These are phyloP conservation scores for Eretmochelys imbricata DNA, from an alignment of 2,113 vertebrate species.

Conservation along the genomic window DNA sequence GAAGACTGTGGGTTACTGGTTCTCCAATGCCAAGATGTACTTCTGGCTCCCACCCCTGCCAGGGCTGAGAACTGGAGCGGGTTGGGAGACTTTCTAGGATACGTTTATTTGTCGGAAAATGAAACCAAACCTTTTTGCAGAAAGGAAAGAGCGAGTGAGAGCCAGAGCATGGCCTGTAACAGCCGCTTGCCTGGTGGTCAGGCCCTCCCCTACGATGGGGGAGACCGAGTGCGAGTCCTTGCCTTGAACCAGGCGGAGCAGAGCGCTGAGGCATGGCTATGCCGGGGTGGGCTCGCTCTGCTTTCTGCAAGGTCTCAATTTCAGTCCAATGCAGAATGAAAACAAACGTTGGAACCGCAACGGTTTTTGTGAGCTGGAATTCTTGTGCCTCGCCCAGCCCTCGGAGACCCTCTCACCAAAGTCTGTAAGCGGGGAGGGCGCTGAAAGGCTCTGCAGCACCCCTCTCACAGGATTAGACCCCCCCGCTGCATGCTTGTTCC, in stretches of 20 bases:
- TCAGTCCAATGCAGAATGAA: background rate
- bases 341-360: background rate
- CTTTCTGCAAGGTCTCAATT: no score
- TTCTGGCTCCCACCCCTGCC: no score
- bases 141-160: background rate
- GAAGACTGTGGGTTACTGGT: background rate
- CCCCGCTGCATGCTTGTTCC: background rate
- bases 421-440: background rate
- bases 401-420: background rate
- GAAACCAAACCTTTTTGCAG: no score
- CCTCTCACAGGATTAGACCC: background rate
- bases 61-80: background rate
- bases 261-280: fast-evolving
- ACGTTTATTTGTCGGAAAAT: no score
- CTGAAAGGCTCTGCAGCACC: background rate
- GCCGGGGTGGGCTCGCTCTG: background rate
- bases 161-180: background rate
- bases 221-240: background rate
- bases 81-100: background rate
- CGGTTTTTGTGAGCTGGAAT: background rate
- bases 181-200: no score
- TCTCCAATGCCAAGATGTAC: background rate
- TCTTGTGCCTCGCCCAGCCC: background rate
- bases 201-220: no score
- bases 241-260: background rate